These are phyloP conservation scores for Synanthedon myopaeformis DNA, from an alignment of 2,888 invertebrate genomes.

Conservation along the genomic window DNA sequence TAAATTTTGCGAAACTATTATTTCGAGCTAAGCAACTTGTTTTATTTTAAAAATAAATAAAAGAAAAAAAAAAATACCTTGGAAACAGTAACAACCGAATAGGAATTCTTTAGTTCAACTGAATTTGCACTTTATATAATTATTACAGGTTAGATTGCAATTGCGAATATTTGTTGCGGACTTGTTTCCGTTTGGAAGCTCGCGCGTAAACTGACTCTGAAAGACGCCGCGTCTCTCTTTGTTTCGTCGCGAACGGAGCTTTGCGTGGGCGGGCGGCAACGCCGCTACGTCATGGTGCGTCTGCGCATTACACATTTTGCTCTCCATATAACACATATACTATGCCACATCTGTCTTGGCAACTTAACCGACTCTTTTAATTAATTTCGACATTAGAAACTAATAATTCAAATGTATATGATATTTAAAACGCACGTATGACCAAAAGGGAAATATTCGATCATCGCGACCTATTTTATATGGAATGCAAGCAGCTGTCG, in stretches of 20 bases:
- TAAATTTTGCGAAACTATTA: no score
- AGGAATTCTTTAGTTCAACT: background rate
- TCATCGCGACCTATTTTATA: background rate
- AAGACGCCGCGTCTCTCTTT: slow-evolving; percentile 37
- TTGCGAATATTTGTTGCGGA: slow-evolving; percentile 7
- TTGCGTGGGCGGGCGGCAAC: slow-evolving; percentile 43
- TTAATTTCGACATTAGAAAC: slow-evolving; percentile 29
- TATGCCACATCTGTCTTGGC: slow-evolving; percentile 49
- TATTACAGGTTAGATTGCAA: background rate
- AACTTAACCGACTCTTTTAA: slow-evolving; percentile 36
- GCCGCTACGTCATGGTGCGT: slow-evolving; percentile 23
- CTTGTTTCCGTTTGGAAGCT: slow-evolving; percentile 46
- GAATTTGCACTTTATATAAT: background rate
- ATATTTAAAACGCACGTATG: background rate
- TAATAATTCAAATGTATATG: background rate
- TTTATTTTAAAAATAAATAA: no score
- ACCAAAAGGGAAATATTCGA: background rate
- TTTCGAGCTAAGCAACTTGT: no score
- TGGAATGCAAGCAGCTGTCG: background rate
- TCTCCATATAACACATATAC: slow-evolving; percentile 28
- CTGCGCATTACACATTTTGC: slow-evolving; percentile 21
- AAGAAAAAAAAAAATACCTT: no score
- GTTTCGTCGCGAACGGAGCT: slow-evolving; percentile 34
- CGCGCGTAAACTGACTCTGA: slow-evolving; percentile 46
- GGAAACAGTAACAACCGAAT: no score